Evolutionary conservation across 64 coral and sea anemone genomes (phyloP), one percentile per base, ranked within the genome.

Genomic region (Stylophora pistillata): DNA sequence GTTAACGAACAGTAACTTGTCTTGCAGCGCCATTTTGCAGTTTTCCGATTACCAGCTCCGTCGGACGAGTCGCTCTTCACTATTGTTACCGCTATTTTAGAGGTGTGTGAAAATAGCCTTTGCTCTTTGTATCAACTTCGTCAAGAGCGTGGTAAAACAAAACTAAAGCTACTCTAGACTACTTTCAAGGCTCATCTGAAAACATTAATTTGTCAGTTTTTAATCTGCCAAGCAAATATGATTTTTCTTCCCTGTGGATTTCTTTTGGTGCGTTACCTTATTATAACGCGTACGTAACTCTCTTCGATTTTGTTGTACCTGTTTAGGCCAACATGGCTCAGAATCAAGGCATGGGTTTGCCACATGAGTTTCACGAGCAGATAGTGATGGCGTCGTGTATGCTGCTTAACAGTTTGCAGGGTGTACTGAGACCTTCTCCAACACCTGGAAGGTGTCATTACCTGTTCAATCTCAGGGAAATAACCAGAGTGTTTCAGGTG

Each of bases 401-500:
- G 26, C 20, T 99, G 30, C 63, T 99, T 31, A 84, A 78, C 13
- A 95, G 77, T 68, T 56, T 99, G n/a, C 97, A 95, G 30, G 74
- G 93, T 76, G 97, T 90, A 16, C 28, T 99, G 47, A 88, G 87
- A 63, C 82, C 93, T 15, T 99, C 97, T 6, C 90, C 93, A 14
- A 99, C 97, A 9, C 93, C 93, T 59, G 97, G 97, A 27, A 91
- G 97, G 18, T 92, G 64, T n/a, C 97, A 99, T 85, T 99, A 95
- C 56, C 90, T 95, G 68, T 99, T 99, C 32, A 99, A 93, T 28
- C 91, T 99, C 34, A 83, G 93, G 54, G 97, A 89, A 53, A 77
- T 99, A n/a, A 92, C 97, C 26, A 85, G 97, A 56, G 93, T 99
- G 11, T 95, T 99, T 30, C 97, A 99, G 97, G 97, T 99, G 84